phyloP scores from a whole-genome alignment of 2,797 vertebrate genomes.

The Fratercula arctica region DNA sequence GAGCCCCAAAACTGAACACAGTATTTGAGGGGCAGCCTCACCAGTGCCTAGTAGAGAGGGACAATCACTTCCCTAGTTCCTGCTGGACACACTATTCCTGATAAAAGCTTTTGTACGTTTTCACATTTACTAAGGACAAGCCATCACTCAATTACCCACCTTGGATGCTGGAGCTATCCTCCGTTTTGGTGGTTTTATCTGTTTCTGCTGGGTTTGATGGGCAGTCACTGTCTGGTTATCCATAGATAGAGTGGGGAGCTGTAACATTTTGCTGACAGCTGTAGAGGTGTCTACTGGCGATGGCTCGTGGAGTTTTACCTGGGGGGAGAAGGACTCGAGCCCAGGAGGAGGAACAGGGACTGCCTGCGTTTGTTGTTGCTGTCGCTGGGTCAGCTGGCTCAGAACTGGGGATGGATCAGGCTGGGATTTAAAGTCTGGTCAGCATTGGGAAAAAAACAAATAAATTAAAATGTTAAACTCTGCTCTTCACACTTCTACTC shows the following conservation, averaged over 20 bases:
- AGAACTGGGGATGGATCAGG: constrained; percentile 95
- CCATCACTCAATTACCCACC: constrained; percentile 69
- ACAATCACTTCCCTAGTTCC: background rate
- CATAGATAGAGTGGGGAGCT: constrained; percentile 79
- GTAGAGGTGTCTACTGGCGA: constrained; percentile 70
- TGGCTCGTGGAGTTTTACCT: constrained; percentile 77
- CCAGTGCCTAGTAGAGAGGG: fast-evolving
- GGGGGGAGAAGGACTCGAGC: constrained; percentile 80
- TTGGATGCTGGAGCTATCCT: constrained; percentile 91
- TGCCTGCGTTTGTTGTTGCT: constrained; percentile 76
- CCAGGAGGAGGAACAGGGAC: constrained; percentile 72
- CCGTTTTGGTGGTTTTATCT: constrained; percentile 90
- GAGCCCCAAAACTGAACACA: background rate
- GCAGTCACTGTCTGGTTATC: constrained; percentile 78
- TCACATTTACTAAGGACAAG: background rate
- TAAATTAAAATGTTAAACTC: background rate
- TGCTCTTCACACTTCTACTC: background rate
- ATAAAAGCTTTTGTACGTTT: background rate
- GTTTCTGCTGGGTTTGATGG: constrained; percentile 86
- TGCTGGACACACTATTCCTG: background rate
- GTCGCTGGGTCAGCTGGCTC: constrained; percentile 91
- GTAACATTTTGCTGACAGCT: constrained; percentile 79
- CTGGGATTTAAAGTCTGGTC: constrained; percentile 90
- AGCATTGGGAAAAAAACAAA: background rate
- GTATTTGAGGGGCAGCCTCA: fast-evolving